phyloP scores from a whole-genome alignment of 1,140 invertebrate genomes.

The Brachystomella parvula region DNA sequence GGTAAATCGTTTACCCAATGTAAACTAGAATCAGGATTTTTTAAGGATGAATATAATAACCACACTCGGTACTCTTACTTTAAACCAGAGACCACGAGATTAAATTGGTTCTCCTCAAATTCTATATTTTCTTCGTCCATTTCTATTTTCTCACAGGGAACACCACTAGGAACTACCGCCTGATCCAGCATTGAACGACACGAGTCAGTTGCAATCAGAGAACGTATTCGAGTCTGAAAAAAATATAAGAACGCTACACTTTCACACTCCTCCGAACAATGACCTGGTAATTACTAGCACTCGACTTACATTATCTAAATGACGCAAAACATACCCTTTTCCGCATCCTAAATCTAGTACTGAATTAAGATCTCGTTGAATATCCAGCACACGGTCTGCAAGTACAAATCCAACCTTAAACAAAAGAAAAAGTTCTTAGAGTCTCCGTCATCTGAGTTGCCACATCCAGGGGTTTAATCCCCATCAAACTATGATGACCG shows the following conservation, averaged over 20 bases:
- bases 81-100: slow-evolving; percentile 62
- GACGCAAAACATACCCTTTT: slow-evolving; percentile 76
- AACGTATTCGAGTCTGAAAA: slow-evolving; percentile 45
- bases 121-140: slow-evolving; percentile 78
- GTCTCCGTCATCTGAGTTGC: neutral
- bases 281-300: neutral
- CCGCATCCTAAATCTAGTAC: slow-evolving; percentile 75
- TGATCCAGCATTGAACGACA: slow-evolving; percentile 65
- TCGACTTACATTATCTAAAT: slow-evolving; percentile 62
- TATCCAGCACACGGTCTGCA: slow-evolving; percentile 86
- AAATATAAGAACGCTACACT: too few relatives aligned
- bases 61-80: slow-evolving; percentile 41
- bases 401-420: slow-evolving; percentile 67
- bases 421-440: neutral
- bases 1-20: slow-evolving; percentile 99
- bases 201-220: slow-evolving; percentile 51
- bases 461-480: neutral
- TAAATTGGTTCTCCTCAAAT: slow-evolving; percentile 73
- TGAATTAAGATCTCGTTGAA: slow-evolving; percentile 78
- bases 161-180: slow-evolving; percentile 51
- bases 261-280: too few relatives aligned
- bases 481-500: too few relatives aligned
- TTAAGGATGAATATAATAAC: neutral
- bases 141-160: slow-evolving; percentile 49
- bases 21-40: slow-evolving; percentile 52